Base-by-base conservation (phyloP, 1,140 invertebrate species). In the Schmidtea mediterranea region DNA sequence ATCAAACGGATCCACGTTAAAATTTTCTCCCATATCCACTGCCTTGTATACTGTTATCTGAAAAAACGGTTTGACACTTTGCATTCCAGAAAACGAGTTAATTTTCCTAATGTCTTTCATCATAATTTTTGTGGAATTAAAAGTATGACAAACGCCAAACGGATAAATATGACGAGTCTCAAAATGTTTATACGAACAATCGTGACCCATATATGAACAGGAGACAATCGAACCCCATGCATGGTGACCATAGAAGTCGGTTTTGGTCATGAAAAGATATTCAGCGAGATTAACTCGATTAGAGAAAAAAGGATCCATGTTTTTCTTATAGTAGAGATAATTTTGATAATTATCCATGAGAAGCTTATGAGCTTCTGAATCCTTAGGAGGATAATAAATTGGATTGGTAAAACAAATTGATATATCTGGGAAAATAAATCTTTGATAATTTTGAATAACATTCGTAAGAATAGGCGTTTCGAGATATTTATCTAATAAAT, bases 341-440 rank as follows among this genome's bases (percentile, higher is more conserved):
- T 32, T 32, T 15, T 38, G 6, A 32, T 32, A 41, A 19, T 41
- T 23, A 5, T 19, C 12, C 40, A 41, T 23, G 3, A 48, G 46
- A 6, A 43, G 8, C 3, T 5, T 13, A 10, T 6, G 9, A 8
- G 16, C 36, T 37, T n/a, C 10, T 36, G 46, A 22, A 5, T 23
- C 24, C 19, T 40, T 48, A 2, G 46, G 46, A 18, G 46, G 46
- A 32, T 22, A 48, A 37, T 38, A 48, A 19, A 48, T n/a, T 3
- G 46, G 46, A 37, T 48, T 48, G 5, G 23, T 48, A 8, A 22
- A 18, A 24, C 46, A 48, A 40, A 48, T 18, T 21, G 46, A 22
- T 8, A 48, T 21, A 48, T 48, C 46, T 13, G 46, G 46, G 23
- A 48, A 48, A n/a, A 5, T 37, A 21, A 46, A 46, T 13, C 12